These are phyloP conservation scores for Xestoiulus laeticollis DNA, from an alignment of 2,888 invertebrate species.

Conservation along the genomic window DNA sequence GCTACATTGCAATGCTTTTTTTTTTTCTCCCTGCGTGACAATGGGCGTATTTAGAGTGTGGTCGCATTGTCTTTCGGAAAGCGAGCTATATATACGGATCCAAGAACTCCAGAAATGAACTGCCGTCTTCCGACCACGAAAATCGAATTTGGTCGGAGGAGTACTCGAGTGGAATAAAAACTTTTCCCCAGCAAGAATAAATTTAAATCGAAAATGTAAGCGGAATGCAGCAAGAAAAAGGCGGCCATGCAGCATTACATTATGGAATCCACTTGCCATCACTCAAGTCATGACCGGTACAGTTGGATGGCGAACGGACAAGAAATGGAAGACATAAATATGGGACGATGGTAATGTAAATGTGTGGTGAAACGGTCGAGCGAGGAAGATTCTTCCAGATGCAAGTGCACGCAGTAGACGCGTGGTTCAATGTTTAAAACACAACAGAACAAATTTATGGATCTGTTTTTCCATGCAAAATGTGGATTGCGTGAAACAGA, in stretches of 20 bases:
- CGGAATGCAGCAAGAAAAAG: neutral
- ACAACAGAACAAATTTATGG: neutral
- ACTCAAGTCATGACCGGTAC: neutral
- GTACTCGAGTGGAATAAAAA: slow-evolving; percentile 14
- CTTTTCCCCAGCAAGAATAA: neutral
- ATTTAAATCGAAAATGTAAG: slow-evolving; percentile 13
- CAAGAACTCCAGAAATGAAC: neutral
- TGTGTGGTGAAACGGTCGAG: neutral
- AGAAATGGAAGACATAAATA: neutral
- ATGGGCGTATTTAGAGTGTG: neutral
- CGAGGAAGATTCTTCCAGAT: neutral
- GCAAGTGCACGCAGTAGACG: neutral
- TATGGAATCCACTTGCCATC: neutral
- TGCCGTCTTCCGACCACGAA: neutral
- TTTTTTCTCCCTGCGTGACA: neutral
- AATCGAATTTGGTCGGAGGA: slow-evolving; percentile 20
- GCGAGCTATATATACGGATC: neutral
- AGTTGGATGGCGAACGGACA: neutral
- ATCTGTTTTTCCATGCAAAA: neutral
- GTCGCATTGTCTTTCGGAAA: neutral
- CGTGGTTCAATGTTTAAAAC: neutral
- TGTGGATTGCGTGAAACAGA: neutral
- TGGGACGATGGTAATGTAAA: neutral
- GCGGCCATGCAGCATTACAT: neutral
- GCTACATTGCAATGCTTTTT: neutral